A percentile compares a stretch with the other conserved stretches of the same genome.
These are phyloP conservation scores for Aleiodes testaceus DNA, from an alignment of 2,888 invertebrate genomes.

Conservation along the genomic window DNA sequence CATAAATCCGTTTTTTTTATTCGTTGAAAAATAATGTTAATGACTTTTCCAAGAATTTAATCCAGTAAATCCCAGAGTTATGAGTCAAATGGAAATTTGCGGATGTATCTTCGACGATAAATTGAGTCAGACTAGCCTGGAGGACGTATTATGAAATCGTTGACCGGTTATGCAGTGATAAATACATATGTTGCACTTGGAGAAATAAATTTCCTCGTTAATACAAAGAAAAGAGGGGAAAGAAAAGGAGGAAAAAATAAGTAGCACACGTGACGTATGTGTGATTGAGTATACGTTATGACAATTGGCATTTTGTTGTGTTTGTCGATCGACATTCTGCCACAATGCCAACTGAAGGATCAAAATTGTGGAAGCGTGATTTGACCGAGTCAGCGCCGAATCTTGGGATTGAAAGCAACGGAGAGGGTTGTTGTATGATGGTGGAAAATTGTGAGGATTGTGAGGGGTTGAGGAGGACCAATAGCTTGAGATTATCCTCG, in stretches of 20 bases:
- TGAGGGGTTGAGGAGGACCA: constrained; percentile 50
- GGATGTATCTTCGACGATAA: not conserved
- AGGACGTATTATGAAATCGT: constrained; percentile 18
- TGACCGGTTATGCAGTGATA: constrained; percentile 11
- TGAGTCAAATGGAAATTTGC: constrained; percentile 10
- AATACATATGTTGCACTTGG: constrained; percentile 3
- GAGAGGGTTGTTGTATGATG: constrained; percentile 18
- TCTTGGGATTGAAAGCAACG: constrained; percentile 3
- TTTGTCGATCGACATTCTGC: constrained; percentile 6
- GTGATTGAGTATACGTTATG: not conserved
- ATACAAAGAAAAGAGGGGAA: no score
- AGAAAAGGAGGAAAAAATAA: constrained; percentile 1
- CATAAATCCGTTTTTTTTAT: no score
- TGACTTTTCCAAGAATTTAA: not conserved
- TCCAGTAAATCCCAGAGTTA: not conserved
- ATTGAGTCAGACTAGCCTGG: constrained; percentile 7
- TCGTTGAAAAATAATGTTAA: no score
- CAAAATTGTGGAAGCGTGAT: constrained; percentile 12
- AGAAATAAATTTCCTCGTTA: no score
- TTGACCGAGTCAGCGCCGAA: constrained; percentile 29
- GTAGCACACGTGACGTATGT: constrained; percentile 4
- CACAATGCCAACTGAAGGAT: constrained; percentile 28
- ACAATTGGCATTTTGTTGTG: constrained; percentile 14
- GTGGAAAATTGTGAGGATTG: constrained; percentile 30
- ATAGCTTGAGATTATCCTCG: constrained; percentile 51